Evolutionary conservation across 2,888 invertebrate genomes (phyloP), one percentile per base, ranked within the genome.

Genomic region (Lasioglossum oenotherae): DNA sequence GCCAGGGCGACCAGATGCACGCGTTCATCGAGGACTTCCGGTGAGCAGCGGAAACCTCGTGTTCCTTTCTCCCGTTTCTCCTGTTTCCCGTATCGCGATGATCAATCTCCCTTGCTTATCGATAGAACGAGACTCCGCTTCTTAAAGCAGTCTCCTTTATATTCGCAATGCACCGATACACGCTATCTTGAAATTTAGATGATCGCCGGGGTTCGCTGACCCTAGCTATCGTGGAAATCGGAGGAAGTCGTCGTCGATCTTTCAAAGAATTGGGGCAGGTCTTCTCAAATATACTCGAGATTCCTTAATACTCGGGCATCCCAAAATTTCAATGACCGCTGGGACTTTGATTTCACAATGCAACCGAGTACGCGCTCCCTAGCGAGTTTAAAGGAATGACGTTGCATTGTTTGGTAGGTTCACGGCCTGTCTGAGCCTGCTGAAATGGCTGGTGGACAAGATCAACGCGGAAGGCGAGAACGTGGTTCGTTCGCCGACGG

Each of bases 1-100:
- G 97, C 93, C 97, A 97, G 93, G 97, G 97, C 0, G 98, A 98
- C 89, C 98, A 98, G 93, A 96, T 98, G 93, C 97, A 97, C 92
- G 97, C 98, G 84, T 98, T 98, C 93, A 96, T 98, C 85, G 98
- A 98, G 87, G 99, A 99, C 95, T 99, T 98, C 94, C 97, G 98
- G 95, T 94, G 90, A 90, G 73, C 69, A 38, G 23, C 35, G 57
- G n/a, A 57, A 57, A 57, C 57, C 10, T 57, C 57, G n/a, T n/a
- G 57, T n/a, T n/a, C 57, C 57, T n/a, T 12, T 57, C 16, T 69
- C 38, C 23, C 19, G 8, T 3, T 35, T 38, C 10, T 38, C 10
- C 10, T 23, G 35, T 69, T 67, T 23, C 67, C 23, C 67, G 31
- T 67, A 67, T 60, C 60, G 31, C 14, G 27, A 31, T 19, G 23